phyloP scores from a whole-genome alignment of 2,113 vertebrate species.

The Nannospalax galili region DNA sequence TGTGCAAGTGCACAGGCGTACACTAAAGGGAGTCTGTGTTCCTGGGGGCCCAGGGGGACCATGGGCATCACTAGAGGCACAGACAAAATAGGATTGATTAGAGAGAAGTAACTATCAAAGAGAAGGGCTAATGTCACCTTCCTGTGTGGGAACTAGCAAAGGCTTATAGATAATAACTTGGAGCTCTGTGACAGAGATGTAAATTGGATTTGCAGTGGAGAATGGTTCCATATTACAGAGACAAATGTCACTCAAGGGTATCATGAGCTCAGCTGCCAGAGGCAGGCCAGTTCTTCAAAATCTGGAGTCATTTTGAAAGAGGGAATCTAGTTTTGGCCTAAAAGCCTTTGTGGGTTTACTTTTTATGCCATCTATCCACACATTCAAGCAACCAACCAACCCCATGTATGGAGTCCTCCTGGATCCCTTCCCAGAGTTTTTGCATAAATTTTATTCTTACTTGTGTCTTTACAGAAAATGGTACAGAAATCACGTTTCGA shows the following conservation, averaged over 20 bases:
- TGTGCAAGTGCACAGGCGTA: not conserved
- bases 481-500: slow-evolving; percentile 92
- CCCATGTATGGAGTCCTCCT: not conserved
- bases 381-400: not conserved
- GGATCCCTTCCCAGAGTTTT: slow-evolving; percentile 51
- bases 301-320: not conserved
- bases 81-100: not conserved
- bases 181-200: not conserved
- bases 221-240: not conserved
- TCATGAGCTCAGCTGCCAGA: not conserved
- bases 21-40: not conserved
- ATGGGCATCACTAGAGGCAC: not conserved
- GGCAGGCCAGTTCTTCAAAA: not conserved
- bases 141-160: not conserved
- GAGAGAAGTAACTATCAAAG: not conserved
- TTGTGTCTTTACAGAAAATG: slow-evolving; percentile 93
- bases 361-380: not conserved
- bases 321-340: not conserved
- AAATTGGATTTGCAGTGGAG: not conserved
- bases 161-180: not conserved
- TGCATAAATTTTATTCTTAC: slow-evolving; percentile 87
- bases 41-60: not conserved
- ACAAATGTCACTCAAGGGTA: not conserved
- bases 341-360: not conserved
- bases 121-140: not conserved